These are phyloP conservation scores for Ditylenchus weischeri DNA, from an alignment of 2,888 invertebrate species.

Conservation along the genomic window DNA sequence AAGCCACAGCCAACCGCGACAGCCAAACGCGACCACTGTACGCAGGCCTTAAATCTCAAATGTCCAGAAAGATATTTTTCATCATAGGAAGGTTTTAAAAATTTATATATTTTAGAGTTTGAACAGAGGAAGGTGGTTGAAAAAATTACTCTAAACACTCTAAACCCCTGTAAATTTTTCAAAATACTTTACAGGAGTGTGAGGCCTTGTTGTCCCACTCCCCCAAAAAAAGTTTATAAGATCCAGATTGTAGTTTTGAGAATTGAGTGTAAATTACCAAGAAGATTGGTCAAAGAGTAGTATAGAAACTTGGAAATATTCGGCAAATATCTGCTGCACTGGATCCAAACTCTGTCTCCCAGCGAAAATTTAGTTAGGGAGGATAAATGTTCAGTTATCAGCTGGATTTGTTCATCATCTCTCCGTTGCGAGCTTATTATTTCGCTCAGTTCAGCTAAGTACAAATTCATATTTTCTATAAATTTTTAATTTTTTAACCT, in stretches of 20 bases:
- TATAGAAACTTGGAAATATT: conserved; percentile 41
- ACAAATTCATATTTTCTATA: conserved; percentile 11
- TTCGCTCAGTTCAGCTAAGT: conserved; percentile 45
- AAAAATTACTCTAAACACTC: no score
- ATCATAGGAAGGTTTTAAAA: no score
- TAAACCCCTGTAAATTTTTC: no score
- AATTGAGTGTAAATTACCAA: conserved; percentile 29
- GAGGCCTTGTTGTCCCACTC: no score
- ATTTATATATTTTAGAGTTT: no score
- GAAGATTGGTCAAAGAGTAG: conserved; percentile 45
- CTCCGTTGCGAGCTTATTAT: conserved; percentile 48
- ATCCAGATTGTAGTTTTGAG: background rate
- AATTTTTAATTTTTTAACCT: conserved; percentile 13
- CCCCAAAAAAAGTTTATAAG: background rate
- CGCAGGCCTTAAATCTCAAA: no score
- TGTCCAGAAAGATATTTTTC: no score
- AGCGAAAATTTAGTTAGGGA: conserved; percentile 36
- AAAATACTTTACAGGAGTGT: no score
- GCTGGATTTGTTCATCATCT: conserved; percentile 49
- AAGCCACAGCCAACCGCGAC: no score
- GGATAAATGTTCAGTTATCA: conserved; percentile 38
- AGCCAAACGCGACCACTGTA: no score
- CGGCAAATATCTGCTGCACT: conserved; percentile 40
- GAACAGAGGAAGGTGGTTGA: no score
- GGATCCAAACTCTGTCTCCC: conserved; percentile 44